Conservation (phyloP, 2,797 vertebrate species). For the Ceyx erithaca region DNA sequence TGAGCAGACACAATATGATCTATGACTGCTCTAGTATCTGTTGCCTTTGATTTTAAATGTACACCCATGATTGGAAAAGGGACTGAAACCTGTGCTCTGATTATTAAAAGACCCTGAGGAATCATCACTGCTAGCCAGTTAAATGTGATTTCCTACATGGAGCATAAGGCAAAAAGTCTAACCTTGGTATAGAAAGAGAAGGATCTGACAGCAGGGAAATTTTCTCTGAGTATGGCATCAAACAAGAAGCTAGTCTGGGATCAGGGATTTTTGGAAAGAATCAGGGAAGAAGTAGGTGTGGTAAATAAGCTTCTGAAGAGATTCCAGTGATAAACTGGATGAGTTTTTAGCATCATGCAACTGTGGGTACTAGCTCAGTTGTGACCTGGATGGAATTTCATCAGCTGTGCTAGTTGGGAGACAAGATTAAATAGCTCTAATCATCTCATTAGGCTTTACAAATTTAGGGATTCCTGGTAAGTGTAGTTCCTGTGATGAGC, state of each 20-base stretch:
- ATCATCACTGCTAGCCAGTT: not conserved
- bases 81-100: not conserved
- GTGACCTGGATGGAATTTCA: not conserved
- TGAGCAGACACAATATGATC: not conserved
- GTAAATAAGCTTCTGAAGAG: not conserved
- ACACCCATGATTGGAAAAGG: not conserved
- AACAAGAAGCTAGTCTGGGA: not conserved
- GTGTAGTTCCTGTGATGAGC: not conserved
- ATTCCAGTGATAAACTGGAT: not conserved
- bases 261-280: not conserved
- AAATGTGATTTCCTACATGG: not conserved
- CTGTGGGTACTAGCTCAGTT: not conserved
- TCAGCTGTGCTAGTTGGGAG: not conserved
- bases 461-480: not conserved
- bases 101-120: not conserved
- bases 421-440: not conserved
- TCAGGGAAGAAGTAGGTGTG: not conserved
- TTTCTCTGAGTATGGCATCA: not conserved
- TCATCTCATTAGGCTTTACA: not conserved
- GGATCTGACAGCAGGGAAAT: not conserved
- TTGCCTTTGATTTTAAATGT: not conserved
- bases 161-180: not conserved
- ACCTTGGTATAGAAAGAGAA: not conserved
- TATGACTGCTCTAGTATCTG: not conserved
- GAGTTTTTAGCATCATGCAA: not conserved